Conservation (phyloP, 35 echinoderm and acorn worm species). For the Diadema setosum region DNA sequence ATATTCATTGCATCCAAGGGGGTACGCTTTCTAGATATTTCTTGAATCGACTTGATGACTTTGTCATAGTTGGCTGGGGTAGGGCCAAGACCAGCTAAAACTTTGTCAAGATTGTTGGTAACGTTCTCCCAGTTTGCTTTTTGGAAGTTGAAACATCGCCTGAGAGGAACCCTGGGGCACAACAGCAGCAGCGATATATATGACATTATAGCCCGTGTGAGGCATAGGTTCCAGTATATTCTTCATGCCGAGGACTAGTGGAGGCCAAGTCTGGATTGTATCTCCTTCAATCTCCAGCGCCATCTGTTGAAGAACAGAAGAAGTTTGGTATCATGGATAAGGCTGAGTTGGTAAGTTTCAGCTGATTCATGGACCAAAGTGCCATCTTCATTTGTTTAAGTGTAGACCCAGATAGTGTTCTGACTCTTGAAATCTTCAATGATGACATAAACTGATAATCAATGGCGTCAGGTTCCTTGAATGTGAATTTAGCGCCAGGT, state of each 20-base stretch:
- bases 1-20: neutral
- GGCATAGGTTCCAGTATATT: no score
- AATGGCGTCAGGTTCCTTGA: neutral
- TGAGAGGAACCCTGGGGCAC: no score
- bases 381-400: neutral
- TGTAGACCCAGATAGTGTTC: neutral
- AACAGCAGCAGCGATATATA: no score
- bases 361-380: neutral
- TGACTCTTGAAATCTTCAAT: slow-evolving; percentile 39
- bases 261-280: neutral
- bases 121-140: neutral
- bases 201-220: no score
- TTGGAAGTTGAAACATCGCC: no score
- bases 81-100: neutral
- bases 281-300: neutral
- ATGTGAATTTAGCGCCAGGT: neutral
- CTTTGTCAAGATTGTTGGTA: neutral
- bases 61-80: neutral
- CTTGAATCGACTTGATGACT: no score
- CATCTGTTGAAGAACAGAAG: neutral
- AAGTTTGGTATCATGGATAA: slow-evolving; percentile 26
- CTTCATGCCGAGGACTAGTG: neutral
- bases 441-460: neutral
- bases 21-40: no score
- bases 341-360: neutral